These are phyloP conservation scores for Cheiracanthium punctorium DNA, from an alignment of 2,888 invertebrate species.

Conservation along the genomic window DNA sequence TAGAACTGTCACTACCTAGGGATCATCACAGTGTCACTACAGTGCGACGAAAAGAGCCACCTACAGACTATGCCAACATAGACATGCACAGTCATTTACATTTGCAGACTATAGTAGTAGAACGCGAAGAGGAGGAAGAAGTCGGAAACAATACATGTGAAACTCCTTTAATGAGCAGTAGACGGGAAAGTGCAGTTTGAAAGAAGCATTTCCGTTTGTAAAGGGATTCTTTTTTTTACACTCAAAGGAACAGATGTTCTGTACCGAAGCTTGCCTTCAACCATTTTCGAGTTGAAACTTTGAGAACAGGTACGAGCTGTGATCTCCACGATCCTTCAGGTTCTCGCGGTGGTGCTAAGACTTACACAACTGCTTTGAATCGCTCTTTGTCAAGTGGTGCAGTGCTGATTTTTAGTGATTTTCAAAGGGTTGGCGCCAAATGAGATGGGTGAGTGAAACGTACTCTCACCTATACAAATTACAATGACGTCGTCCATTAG, in stretches of 20 bases:
- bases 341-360: constrained; percentile 26
- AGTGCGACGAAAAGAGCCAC: constrained; percentile 63
- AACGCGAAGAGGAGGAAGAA: constrained; percentile 64
- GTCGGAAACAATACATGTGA: constrained; percentile 65
- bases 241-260: not conserved
- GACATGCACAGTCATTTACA: constrained; percentile 66
- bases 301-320: not conserved
- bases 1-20: constrained; percentile 58
- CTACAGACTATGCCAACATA: constrained; percentile 64
- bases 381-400: not conserved
- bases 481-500: too few relatives aligned
- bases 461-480: too few relatives aligned
- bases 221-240: not conserved
- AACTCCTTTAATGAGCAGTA: constrained; percentile 64
- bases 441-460: too few relatives aligned
- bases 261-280: not conserved
- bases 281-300: not conserved
- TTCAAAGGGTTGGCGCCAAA: too few relatives aligned
- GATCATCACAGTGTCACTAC: constrained; percentile 54
- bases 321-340: constrained; percentile 4
- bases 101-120: constrained; percentile 62
- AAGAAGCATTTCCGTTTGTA: not conserved
- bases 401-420: too few relatives aligned
- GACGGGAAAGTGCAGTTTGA: constrained; percentile 67
- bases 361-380: not conserved